These are phyloP conservation scores for Napeogenes sylphis DNA, from an alignment of 2,888 invertebrate genomes.

Conservation along the genomic window DNA sequence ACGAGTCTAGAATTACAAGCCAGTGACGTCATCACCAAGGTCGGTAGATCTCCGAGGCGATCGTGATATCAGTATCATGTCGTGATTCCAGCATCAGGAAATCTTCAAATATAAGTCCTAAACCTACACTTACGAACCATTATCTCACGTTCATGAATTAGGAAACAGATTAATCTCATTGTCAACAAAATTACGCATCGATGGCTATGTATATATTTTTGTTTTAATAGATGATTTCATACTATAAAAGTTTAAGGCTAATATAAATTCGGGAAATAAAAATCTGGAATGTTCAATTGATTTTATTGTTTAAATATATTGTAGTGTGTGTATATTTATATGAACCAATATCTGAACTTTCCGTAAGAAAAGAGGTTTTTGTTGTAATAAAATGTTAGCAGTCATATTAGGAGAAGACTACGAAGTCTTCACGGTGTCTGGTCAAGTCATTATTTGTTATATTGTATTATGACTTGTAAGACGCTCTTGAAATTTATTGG, in stretches of 20 bases:
- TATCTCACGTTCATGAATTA: neutral
- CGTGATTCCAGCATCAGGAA: conserved; percentile 57
- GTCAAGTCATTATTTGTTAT: conserved; percentile 30
- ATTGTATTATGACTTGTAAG: conserved; percentile 26
- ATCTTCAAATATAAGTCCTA: conserved; percentile 29
- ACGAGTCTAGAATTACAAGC: conserved; percentile 39
- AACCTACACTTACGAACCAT: conserved; percentile 8
- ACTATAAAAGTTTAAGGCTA: no score
- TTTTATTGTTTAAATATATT: no score
- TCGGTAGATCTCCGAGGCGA: conserved; percentile 39
- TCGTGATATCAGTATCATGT: conserved; percentile 53
- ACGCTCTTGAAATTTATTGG: conserved; percentile 13
- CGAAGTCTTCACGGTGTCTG: conserved; percentile 39
- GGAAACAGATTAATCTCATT: neutral
- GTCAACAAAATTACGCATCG: neutral
- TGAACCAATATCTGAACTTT: no score
- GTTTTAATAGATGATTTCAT: no score
- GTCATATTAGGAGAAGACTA: no score
- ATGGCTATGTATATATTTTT: no score
- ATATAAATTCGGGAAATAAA: no score
- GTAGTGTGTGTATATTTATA: no score
- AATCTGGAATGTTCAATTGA: no score
- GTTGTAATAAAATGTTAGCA: no score
- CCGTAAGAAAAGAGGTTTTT: no score
- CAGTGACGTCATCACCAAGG: conserved; percentile 58